Base-by-base conservation (phyloP, 2,113 vertebrate species). In the Pogona vitticeps region DNA sequence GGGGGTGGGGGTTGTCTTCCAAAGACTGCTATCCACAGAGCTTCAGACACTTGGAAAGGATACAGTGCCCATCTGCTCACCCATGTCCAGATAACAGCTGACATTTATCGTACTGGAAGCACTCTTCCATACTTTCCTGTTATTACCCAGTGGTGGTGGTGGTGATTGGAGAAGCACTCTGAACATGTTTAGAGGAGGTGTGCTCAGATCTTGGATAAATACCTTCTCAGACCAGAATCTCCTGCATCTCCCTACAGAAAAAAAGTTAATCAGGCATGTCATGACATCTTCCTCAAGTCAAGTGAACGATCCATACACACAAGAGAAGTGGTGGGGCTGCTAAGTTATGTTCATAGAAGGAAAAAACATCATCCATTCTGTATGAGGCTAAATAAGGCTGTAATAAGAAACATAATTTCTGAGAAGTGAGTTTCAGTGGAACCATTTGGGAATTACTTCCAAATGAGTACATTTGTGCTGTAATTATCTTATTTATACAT, bases 1-100 rank as follows among this genome's bases (percentile, higher is more conserved):
- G 58, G 88, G 85, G 84, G 56, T 2, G 86, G 82, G 91, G 81
- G 40, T 68, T 76, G 81, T 20, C 26, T 73, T 56, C 31, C 40
- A 52, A 28, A 84, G 63, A 86, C 93, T 80, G 56, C 23, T 90
- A 90, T 87, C 89, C 70, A 91, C 90, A 90, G 90, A 92, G 90
- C 9, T 31, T 68, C 80, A 81, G 89, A 85, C 42, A 83, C 70
- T 18, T 90, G 33, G 82, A 93, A 92, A 59, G 13, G 88, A 89
- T 73, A 58, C 63, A 88, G 70, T 71, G 0, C 38, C 65, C 76
- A 73, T 36, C 20, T 31, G 59, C 33, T 63, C 2, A 73, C 23
- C 17, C 40, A 38, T 28, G n/a, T 36, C 63, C 20, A 70, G 87
- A 71, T 56, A 88, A 92, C 87, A 89, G 21, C 79, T n/a, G n/a